Conservation (phyloP, 2,888 invertebrate genomes). For the Melanophora roralis region DNA sequence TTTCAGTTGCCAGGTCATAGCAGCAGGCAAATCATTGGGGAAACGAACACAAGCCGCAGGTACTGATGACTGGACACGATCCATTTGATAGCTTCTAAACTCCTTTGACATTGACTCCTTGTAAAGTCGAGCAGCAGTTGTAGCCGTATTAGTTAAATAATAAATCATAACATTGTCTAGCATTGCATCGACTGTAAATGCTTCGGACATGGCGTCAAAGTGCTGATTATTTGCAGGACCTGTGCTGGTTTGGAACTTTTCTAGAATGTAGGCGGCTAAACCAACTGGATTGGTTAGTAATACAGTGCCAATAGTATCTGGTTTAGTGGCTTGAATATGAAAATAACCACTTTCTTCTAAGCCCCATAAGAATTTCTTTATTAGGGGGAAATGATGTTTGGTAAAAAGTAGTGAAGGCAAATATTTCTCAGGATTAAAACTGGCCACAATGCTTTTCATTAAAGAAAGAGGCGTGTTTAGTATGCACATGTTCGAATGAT, state of each 20-base stretch:
- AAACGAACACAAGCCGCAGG: constrained; percentile 87
- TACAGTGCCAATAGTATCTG: constrained; percentile 86
- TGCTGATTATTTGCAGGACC: constrained; percentile 81
- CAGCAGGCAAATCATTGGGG: constrained; percentile 81
- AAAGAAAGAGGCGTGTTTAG: constrained; percentile 69
- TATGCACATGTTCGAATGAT: constrained; percentile 82
- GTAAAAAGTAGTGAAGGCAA: constrained; percentile 79
- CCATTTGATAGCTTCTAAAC: constrained; percentile 65
- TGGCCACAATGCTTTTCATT: constrained; percentile 77
- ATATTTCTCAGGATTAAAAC: constrained; percentile 77
- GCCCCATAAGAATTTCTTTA: constrained; percentile 65
- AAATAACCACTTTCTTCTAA: constrained; percentile 80
- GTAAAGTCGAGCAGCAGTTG: constrained; percentile 84
- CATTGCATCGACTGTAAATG: constrained; percentile 78
- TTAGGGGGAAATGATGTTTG: constrained; percentile 78
- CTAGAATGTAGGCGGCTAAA: constrained; percentile 91
- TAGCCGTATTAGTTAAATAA: constrained; percentile 84
- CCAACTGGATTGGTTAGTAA: constrained; percentile 82
- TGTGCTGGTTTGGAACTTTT: constrained; percentile 88
- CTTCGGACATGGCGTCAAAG: constrained; percentile 74
- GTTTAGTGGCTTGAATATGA: constrained; percentile 91
- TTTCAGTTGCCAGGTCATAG: constrained; percentile 80
- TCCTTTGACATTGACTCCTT: constrained; percentile 79
- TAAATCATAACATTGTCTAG: constrained; percentile 89
- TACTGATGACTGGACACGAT: constrained; percentile 81